A percentile compares a stretch with the other conserved stretches of the same genome.
Evolutionary conservation across 1,140 invertebrate genomes (phyloP).

Genomic region (Pollicipes pollicipes): DNA sequence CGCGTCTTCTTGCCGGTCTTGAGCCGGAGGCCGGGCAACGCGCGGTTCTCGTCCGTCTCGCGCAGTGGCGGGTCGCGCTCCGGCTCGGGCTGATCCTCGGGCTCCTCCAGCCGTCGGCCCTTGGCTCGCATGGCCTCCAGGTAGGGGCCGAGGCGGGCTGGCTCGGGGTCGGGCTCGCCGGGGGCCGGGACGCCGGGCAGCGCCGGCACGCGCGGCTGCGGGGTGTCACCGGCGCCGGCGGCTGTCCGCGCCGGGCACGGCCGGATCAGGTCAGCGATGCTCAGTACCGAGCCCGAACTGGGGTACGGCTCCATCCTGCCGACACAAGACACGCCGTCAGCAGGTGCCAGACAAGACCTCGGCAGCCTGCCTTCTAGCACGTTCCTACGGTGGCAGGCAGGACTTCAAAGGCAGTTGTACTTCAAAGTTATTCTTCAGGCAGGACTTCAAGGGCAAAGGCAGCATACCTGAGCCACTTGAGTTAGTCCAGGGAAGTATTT

Average conservation of each 20-base stretch:
- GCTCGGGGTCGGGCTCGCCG: not conserved
- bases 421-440: no score
- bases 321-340: no score
- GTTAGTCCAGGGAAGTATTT: no score
- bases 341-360: no score
- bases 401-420: no score
- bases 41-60: not conserved
- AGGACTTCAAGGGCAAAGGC: no score
- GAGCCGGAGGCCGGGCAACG: not conserved
- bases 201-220: not conserved
- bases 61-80: no score
- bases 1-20: conserved; percentile 27
- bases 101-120: not conserved
- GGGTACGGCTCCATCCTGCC: no score
- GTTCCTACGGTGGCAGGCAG: no score
- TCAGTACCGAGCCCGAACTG: not conserved
- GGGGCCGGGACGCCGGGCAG: not conserved
- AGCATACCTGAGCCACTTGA: no score
- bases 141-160: not conserved
- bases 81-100: not conserved
- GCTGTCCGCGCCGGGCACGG: not conserved
- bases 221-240: not conserved
- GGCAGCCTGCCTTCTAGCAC: no score
- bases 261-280: not conserved
- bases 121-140: no score